Evolutionary conservation across 2,888 invertebrate genomes (phyloP).

Genomic region (Dicycla oo): DNA sequence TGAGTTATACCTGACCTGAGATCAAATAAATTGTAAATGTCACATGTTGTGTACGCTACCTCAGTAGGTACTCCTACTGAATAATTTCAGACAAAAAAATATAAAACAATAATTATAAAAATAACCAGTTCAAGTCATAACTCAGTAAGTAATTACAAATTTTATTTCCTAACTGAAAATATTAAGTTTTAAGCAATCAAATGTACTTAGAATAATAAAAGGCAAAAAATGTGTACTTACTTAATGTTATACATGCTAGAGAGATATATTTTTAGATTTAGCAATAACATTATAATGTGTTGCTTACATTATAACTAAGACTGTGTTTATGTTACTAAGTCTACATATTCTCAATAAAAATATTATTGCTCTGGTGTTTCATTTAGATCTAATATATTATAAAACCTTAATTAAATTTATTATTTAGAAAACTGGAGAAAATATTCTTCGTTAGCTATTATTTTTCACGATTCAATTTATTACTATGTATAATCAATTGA

Average conservation of each 20-base stretch:
- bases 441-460: neutral
- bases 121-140: slow-evolving; percentile 22
- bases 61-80: slow-evolving; percentile 36
- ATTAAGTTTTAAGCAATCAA: slow-evolving; percentile 43
- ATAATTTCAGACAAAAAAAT: slow-evolving; percentile 29
- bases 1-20: neutral
- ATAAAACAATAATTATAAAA: slow-evolving; percentile 12
- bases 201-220: slow-evolving; percentile 43
- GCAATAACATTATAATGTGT: slow-evolving; percentile 53
- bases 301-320: slow-evolving; percentile 59
- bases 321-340: slow-evolving; percentile 56
- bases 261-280: slow-evolving; percentile 47
- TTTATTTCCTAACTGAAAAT: slow-evolving; percentile 43
- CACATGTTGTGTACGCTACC: slow-evolving; percentile 3
- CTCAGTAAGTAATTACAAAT: slow-evolving; percentile 31
- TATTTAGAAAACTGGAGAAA: neutral
- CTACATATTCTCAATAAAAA: slow-evolving; percentile 49
- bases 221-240: slow-evolving; percentile 38
- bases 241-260: slow-evolving; percentile 23
- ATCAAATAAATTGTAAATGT: slow-evolving; percentile 10
- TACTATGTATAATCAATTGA: too few relatives aligned
- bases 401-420: slow-evolving; percentile 13
- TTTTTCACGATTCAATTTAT: neutral
- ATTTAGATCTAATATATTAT: slow-evolving; percentile 33
- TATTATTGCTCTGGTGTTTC: slow-evolving; percentile 48